Base-by-base conservation (phyloP, 2,888 invertebrate genomes). In the Tetragnatha montana region DNA sequence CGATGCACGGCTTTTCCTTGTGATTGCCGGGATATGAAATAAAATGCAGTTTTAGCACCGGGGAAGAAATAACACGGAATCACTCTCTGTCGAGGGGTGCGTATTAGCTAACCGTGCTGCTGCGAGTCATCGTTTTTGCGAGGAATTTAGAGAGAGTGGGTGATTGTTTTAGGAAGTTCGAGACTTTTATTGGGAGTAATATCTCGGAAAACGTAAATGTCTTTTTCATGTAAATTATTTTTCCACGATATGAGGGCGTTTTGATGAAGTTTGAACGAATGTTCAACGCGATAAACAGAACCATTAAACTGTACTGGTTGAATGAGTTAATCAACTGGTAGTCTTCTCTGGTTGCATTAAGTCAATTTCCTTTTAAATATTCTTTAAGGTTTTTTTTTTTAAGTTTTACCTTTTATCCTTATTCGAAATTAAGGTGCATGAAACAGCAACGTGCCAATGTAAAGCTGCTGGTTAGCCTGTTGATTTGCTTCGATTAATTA, bases 11-110 rank as follows among this genome's bases (percentile, higher is more conserved):
- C 35, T 35, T 35, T 78, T 78, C 21, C 51, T 21, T 51, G 22
- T 78, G 50, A 78, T 78, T 78, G 51, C 60, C 21, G 8, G 17
- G 78, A 60, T 78, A 60, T 51, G 78, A 78, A 78, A 78, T 78
- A 78, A 22, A 78, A 78, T 51, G 51, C 51, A 10, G 51, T 78
- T 78, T 78, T 60, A 51, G 78, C 51, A 51, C 21, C 51, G 50
- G 51, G 51, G 78, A 51, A 78, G 51, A 51, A 78, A 51, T 78
- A 78, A 60, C 60, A 60, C 21, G 78, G 51, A 19, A 78, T 78
- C 51, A 78, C 78, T 78, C 51, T 10, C 17, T 19, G 50, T 51
- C 47, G 19, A 51, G 14, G 6, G 10, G n/a, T 51, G 78, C 21
- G 22, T 60, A 78, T 78, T 78, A 78, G 51, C 78, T 78, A 51